Percentiles rank a stretch among this genome's conserved stretches.
Conservation (phyloP, 2,888 invertebrate genomes). For the Nasonovia ribisnigri region DNA sequence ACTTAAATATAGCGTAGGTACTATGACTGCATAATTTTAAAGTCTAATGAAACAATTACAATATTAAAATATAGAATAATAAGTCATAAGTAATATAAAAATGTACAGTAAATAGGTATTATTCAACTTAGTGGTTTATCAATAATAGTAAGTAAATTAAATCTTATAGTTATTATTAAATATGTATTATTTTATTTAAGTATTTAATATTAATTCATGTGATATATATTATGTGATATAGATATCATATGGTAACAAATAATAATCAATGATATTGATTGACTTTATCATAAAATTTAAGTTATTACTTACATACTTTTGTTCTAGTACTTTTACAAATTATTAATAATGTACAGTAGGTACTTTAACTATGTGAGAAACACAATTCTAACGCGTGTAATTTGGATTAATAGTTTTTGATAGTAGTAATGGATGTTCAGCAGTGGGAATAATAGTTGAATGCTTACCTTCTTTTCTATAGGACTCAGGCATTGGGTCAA, state of each 20-base stretch:
- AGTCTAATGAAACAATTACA: neutral
- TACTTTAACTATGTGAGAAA: neutral
- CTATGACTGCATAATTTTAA: neutral
- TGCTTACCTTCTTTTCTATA: conserved; percentile 42
- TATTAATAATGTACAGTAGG: neutral
- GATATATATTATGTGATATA: neutral
- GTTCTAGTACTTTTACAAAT: neutral
- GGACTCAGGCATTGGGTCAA: neutral
- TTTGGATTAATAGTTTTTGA: conserved; percentile 25
- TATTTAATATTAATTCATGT: neutral
- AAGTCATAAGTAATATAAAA: neutral
- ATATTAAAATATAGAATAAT: conserved; percentile 1
- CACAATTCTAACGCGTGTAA: conserved; percentile 23
- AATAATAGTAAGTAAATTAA: neutral
- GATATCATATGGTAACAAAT: neutral
- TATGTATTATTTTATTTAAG: neutral
- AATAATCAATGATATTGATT: neutral
- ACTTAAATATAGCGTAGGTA: neutral
- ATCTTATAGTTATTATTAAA: neutral
- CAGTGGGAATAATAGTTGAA: conserved; percentile 17
- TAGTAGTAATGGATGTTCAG: conserved; percentile 7
- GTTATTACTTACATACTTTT: neutral
- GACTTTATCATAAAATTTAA: neutral
- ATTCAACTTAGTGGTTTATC: neutral
- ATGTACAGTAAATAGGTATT: neutral